Conservation (phyloP, 2,113 vertebrate genomes). For the Eulacestoma nigropectus region DNA sequence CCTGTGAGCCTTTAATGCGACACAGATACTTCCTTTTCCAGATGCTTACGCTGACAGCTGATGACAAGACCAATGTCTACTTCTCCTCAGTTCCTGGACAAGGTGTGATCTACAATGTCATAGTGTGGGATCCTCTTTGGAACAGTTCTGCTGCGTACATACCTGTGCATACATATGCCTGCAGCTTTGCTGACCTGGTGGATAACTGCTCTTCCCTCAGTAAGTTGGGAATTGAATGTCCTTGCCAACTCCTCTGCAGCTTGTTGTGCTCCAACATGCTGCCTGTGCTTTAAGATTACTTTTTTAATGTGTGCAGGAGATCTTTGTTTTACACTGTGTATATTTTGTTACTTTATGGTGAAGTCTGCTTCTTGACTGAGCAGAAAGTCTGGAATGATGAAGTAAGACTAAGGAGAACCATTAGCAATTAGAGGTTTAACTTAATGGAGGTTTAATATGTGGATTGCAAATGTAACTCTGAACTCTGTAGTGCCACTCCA, state of each 20-base stretch:
- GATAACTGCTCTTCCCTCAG: constrained; percentile 82
- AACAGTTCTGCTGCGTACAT: constrained; percentile 89
- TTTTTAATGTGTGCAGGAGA: not conserved
- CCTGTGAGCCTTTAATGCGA: not conserved
- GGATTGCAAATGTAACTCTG: not conserved
- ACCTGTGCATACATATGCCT: constrained; percentile 89
- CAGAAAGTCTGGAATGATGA: not conserved
- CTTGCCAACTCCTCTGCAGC: not conserved
- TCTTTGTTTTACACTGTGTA: not conserved
- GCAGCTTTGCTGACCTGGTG: constrained; percentile 77
- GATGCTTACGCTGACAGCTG: constrained; percentile 76
- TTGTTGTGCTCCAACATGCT: not conserved
- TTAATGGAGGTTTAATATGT: not conserved
- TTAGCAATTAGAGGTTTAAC: not conserved
- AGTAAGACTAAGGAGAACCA: not conserved
- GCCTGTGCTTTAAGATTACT: not conserved
- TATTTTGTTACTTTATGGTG: not conserved
- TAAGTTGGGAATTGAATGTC: constrained; percentile 45
- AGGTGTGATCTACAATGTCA: constrained; percentile 89
- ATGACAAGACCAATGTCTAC: constrained; percentile 73
- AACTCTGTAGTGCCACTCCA: not conserved
- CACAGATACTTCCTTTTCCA: constrained; percentile 1
- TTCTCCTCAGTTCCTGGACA: constrained; percentile 87
- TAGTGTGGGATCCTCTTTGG: constrained; percentile 84
- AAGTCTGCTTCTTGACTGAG: not conserved